These are phyloP conservation scores for Oceanodroma leucorhoa DNA, from an alignment of 2,797 vertebrate genomes.

Conservation along the genomic window DNA sequence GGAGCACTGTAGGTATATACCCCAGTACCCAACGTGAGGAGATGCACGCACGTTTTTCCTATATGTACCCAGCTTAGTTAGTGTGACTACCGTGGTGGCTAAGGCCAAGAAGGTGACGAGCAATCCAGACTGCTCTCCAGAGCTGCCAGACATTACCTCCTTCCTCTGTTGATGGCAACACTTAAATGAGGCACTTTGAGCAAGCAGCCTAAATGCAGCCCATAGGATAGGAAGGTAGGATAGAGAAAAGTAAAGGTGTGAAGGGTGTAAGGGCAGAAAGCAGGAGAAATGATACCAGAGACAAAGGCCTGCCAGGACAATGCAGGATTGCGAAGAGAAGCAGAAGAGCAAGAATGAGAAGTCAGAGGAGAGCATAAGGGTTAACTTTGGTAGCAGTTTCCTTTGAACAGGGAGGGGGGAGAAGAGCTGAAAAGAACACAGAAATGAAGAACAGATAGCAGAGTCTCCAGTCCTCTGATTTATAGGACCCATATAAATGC, in stretches of 20 bases:
- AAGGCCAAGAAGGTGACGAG: background rate
- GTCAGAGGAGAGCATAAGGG: background rate
- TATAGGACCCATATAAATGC: background rate
- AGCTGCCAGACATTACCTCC: background rate
- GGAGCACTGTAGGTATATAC: background rate
- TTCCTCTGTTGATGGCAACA: background rate
- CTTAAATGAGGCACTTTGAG: background rate
- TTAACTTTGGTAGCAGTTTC: background rate
- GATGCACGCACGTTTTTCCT: background rate
- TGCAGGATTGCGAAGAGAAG: background rate
- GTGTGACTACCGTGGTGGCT: background rate
- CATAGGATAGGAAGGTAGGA: background rate
- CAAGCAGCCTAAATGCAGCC: background rate
- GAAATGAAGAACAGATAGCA: background rate
- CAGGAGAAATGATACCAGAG: background rate
- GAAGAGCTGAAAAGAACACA: background rate
- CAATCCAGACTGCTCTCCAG: background rate
- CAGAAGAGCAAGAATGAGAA: background rate
- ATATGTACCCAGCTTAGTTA: background rate
- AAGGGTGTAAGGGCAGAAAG: background rate
- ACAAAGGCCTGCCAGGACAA: background rate
- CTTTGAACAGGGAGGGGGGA: background rate
- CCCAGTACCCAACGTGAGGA: fast-evolving
- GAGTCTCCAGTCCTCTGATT: background rate
- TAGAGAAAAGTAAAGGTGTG: background rate